Evolutionary conservation across 23 tunicate genomes (phyloP), one percentile per base, ranked within the genome.

Genomic region (Styela plicata): DNA sequence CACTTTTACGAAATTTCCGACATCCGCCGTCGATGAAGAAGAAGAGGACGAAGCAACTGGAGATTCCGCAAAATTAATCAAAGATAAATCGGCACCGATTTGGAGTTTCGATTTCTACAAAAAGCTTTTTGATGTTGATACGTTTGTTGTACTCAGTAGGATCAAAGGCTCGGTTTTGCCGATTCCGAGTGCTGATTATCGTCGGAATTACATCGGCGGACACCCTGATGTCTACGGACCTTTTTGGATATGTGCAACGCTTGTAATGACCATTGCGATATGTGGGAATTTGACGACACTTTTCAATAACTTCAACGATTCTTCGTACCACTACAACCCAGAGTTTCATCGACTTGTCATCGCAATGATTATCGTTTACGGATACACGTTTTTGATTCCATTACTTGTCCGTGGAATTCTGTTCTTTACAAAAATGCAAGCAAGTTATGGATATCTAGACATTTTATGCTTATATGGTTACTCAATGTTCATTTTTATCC

Each of bases 211-310:
- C 35, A 78, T 88, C 36, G 92, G 90, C 34, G 96, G 96, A 35
- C 86, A 80, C 52, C 92, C 96, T 0, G 99, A 95, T 90, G 34
- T 95, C 73, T 95, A 95, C 68, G 99, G 99, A 22, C 99, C 99
- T 3, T 85, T 95, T 74, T 95, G 99, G 99, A 90, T 95, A 32
- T 90, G 96, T 86, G 99, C 95, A 32, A 95, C 96, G 24, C 62
- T 95, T 57, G 95, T 90, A 17, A 34, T 95, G 24, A 74, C 83
- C 17, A 69, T 86, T 28, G 90, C 91, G 28, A 93, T 95, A 3
- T 90, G 89, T 70, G 92, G 99, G 18, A 95, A 95, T 74, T 69
- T 95, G 77, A 90, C 90, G 28, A 90, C 78, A 1, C 53, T 90
- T 65, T 37, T 95, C 63, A 86, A 63, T 34, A 86, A 90, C 74